Percentiles rank a stretch among this genome's conserved stretches.
Evolutionary conservation across 2,797 vertebrate genomes (phyloP).

Genomic region (Phaenicophaeus curvirostris): DNA sequence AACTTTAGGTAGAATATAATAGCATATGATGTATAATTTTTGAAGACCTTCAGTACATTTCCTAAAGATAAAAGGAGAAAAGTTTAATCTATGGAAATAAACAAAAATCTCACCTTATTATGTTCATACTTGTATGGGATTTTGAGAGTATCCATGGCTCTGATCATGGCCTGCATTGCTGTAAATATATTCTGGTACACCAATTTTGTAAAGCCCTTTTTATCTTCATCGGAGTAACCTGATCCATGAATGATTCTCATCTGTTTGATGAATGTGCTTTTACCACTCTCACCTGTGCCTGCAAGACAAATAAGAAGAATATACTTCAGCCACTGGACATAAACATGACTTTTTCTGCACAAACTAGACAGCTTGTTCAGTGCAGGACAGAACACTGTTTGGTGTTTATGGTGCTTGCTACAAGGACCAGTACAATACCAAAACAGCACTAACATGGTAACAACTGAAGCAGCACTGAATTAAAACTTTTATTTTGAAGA

Average conservation of each 20-base stretch:
- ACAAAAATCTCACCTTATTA: constrained; percentile 84
- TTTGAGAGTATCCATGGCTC: constrained; percentile 91
- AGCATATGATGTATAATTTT: neutral
- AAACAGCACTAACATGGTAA: neutral
- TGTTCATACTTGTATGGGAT: constrained; percentile 92
- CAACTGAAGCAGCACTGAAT: neutral
- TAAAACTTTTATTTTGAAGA: neutral
- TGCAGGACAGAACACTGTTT: neutral
- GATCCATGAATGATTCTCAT: constrained; percentile 95
- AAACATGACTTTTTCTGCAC: neutral
- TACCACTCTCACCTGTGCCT: constrained; percentile 95
- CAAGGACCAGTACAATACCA: neutral
- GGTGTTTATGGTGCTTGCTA: neutral
- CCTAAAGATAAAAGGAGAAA: neutral
- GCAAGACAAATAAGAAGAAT: constrained; percentile 53
- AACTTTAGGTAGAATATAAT: neutral
- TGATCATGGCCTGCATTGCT: constrained; percentile 94
- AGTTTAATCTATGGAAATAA: neutral
- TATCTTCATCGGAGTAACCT: constrained; percentile 95
- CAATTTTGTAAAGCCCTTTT: constrained; percentile 91
- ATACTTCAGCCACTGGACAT: constrained; percentile 33
- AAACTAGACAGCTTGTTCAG: neutral
- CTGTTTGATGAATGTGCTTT: constrained; percentile 96
- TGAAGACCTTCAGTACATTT: neutral
- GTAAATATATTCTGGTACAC: constrained; percentile 98